A percentile compares a stretch with the other conserved stretches of the same genome.
phyloP scores from a whole-genome alignment of 2,113 vertebrate genomes.

The Artemisiospiza belli region DNA sequence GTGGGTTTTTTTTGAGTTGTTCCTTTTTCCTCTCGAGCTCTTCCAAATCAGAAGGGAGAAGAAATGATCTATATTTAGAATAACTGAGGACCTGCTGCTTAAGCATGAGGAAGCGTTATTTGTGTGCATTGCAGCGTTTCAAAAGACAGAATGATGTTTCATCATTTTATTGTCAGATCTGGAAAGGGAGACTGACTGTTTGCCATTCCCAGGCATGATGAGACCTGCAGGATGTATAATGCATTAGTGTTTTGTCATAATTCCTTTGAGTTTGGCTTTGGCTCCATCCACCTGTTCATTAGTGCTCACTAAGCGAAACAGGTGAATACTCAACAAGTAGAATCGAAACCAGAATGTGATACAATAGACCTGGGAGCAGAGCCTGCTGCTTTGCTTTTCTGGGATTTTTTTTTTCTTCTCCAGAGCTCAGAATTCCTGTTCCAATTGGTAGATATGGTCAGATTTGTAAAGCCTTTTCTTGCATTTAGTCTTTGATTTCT shows the following conservation, averaged over 20 bases:
- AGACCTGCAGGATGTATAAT: constrained; percentile 72
- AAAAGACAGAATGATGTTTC: constrained; percentile 64
- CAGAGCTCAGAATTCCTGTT: neutral
- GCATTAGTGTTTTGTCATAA: constrained; percentile 68
- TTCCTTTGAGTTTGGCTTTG: constrained; percentile 78
- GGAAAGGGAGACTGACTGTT: constrained; percentile 59
- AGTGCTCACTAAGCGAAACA: constrained; percentile 78
- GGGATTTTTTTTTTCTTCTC: neutral
- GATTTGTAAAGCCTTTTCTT: neutral
- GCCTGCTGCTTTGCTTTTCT: neutral
- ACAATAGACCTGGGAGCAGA: constrained; percentile 67
- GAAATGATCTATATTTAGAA: constrained; percentile 58
- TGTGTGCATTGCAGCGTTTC: constrained; percentile 48
- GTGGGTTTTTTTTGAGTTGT: neutral
- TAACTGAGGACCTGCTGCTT: constrained; percentile 15
- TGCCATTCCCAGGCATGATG: constrained; percentile 66
- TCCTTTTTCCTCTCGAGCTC: neutral
- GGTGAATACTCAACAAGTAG: constrained; percentile 77
- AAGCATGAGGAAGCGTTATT: constrained; percentile 50
- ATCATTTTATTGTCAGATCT: constrained; percentile 73
- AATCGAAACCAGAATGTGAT: constrained; percentile 74
- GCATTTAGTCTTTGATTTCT: neutral
- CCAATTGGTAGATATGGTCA: neutral
- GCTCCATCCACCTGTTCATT: constrained; percentile 81
- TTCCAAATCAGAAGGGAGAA: constrained; percentile 33